Evolutionary conservation across 1,140 invertebrate genomes (phyloP).

Genomic region (Drosophila equinoxialis): DNA sequence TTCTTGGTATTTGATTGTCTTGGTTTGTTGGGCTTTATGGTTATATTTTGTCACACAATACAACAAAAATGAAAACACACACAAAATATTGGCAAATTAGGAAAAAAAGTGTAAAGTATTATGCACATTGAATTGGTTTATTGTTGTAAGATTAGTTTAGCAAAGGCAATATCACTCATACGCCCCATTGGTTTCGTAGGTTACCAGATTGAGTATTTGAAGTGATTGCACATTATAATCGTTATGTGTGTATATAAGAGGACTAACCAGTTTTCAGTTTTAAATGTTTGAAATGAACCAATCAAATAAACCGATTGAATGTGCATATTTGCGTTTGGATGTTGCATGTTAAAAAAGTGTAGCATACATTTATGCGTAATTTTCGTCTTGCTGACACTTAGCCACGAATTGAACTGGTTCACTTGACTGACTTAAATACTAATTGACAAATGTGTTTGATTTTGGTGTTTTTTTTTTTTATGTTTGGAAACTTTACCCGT

Average conservation of each 20-base stretch:
- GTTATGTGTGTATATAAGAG: no score
- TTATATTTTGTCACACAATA: constrained; percentile 24
- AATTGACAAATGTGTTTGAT: constrained; percentile 2
- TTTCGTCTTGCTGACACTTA: background rate
- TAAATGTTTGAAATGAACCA: background rate
- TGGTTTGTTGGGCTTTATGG: constrained; percentile 30
- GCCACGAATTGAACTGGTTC: background rate
- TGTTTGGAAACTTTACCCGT: constrained; percentile 77
- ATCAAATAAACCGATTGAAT: constrained; percentile 13
- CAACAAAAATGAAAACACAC: constrained; percentile 26
- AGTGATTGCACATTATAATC: no score
- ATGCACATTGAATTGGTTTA: background rate
- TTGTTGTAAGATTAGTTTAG: background rate
- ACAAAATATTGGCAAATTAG: constrained; percentile 31
- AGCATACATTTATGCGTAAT: constrained; percentile 5
- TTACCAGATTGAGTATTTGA: no score
- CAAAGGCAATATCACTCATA: no score
- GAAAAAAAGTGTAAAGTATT: constrained; percentile 5
- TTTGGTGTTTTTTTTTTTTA: constrained; percentile 3
- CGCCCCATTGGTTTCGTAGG: no score
- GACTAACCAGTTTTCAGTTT: background rate
- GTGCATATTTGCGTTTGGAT: constrained; percentile 23
- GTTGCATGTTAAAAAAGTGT: constrained; percentile 18
- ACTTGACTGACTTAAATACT: background rate
- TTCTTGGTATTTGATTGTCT: constrained; percentile 28